phyloP scores from a whole-genome alignment of 2,888 invertebrate species.

The Rhodophaea formosa region DNA sequence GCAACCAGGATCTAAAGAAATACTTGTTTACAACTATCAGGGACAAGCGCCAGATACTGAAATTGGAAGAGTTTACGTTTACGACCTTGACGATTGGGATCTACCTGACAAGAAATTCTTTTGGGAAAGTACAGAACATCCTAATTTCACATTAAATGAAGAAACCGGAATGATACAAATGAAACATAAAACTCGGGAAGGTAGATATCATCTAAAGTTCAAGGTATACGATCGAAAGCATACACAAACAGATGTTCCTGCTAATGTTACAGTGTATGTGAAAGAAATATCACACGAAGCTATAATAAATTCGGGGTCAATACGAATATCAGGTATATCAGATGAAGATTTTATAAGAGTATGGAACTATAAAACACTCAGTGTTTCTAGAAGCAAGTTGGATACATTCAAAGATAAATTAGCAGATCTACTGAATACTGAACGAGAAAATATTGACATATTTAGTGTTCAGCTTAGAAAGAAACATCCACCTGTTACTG shows the following conservation, averaged over 20 bases:
- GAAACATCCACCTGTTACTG: constrained; percentile 93
- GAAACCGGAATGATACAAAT: constrained; percentile 97
- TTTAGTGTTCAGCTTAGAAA: constrained; percentile 96
- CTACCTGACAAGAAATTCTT: constrained; percentile 98
- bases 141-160: constrained; percentile 92
- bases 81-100: constrained; percentile 99
- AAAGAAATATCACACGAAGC: constrained; percentile 97
- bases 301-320: constrained; percentile 96
- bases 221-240: constrained; percentile 97
- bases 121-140: constrained; percentile 94
- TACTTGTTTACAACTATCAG: constrained; percentile 98
- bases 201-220: constrained; percentile 89
- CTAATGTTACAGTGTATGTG: constrained; percentile 97
- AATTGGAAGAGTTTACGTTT: constrained; percentile 97
- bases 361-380: constrained; percentile 95
- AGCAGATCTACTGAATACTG: constrained; percentile 91
- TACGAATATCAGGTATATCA: constrained; percentile 94
- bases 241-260: constrained; percentile 96
- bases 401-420: constrained; percentile 94
- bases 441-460: constrained; percentile 94
- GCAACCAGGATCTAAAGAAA: constrained; percentile 98
- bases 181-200: constrained; percentile 95
- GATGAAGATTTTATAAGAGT: constrained; percentile 98
- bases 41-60: constrained; percentile 94
- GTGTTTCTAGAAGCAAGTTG: constrained; percentile 91